Base-by-base conservation (phyloP, 1,140 invertebrate species). In the Rhopalosiphum padi region DNA sequence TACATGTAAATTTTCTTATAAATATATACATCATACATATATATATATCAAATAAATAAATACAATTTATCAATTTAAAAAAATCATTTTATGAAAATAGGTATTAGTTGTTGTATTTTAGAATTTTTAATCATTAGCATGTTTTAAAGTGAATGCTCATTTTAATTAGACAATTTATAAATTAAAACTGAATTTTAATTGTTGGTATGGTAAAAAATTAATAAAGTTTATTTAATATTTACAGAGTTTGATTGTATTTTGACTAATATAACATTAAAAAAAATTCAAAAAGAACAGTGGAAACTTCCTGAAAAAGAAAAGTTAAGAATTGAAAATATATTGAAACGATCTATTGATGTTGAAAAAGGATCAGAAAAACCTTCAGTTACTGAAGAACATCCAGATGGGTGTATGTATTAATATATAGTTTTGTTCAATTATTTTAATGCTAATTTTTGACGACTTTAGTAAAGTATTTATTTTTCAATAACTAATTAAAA, bases 211-310 rank as follows among this genome's bases (percentile, higher is more conserved):
- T 2, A 25, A 30, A 60, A 25, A 30, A 1, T 22, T 22, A 53
- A 53, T 53, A 55, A 55, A 23, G 9, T 46, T 21, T 35, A 48
- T 48, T 88, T 86, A 85, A 22, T 89, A 15, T 51, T 89, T 89
- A 51, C 95, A 98, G 98, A 98, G 95, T 97, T 98, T 96, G 97
- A 98, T 95, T 98, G 97, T 96, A 97, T 98, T 95, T 95, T 99
- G 94, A 98, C 98, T 15, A 98, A 98, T 94, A 95, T 99, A 86
- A 97, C 97, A 94, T 96, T 99, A 95, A 96, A 97, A 37, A 97
- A 97, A 95, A 96, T 97, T 46, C 97, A 97, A 91, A 97, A 97
- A 95, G 96, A 97, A 95, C 96, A 97, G 94, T 98, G 96, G 95
- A 95, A 96, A 94, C 95, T 99, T 91, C 97, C 97, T 9, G 96